Evolutionary conservation across 2,888 invertebrate species (phyloP).

Genomic region (Fragum whitleyi): DNA sequence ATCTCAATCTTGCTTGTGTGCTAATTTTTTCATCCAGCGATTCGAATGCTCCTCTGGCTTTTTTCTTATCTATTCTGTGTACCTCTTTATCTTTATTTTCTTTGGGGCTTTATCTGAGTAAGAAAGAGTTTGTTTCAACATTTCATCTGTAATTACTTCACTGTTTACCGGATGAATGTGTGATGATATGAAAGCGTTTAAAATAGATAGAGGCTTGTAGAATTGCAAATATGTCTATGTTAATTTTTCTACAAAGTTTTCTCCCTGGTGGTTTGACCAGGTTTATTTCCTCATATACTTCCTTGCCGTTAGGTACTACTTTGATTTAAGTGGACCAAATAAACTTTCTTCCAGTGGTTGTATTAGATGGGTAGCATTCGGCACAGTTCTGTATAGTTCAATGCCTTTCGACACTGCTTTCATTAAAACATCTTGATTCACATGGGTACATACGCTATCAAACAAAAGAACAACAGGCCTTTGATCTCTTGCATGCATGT

Average conservation of each 20-base stretch:
- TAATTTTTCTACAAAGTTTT: constrained; percentile 55
- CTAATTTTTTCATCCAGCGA: too few relatives aligned
- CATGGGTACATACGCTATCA: constrained; percentile 56
- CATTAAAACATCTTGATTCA: constrained; percentile 39
- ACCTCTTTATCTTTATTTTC: too few relatives aligned
- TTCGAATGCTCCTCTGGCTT: too few relatives aligned
- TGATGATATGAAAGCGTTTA: constrained; percentile 39
- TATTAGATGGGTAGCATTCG: constrained; percentile 61
- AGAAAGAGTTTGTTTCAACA: constrained; percentile 22
- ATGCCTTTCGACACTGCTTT: constrained; percentile 47
- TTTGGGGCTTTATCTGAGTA: neutral
- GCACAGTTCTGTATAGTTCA: constrained; percentile 51
- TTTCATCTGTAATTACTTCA: constrained; percentile 26
- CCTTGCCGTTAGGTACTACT: constrained; percentile 46
- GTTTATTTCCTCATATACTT: constrained; percentile 56
- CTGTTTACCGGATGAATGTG: constrained; percentile 41
- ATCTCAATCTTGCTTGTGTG: too few relatives aligned
- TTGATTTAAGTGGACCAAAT: constrained; percentile 53
- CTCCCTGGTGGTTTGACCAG: constrained; percentile 46
- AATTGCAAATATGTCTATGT: constrained; percentile 47
- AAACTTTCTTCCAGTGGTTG: constrained; percentile 58
- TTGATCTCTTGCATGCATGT: constrained; percentile 43
- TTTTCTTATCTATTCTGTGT: too few relatives aligned
- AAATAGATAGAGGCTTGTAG: constrained; percentile 46
- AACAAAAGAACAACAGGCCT: constrained; percentile 52